Conservation (phyloP, 2,888 invertebrate species). For the Diadromus collaris region DNA sequence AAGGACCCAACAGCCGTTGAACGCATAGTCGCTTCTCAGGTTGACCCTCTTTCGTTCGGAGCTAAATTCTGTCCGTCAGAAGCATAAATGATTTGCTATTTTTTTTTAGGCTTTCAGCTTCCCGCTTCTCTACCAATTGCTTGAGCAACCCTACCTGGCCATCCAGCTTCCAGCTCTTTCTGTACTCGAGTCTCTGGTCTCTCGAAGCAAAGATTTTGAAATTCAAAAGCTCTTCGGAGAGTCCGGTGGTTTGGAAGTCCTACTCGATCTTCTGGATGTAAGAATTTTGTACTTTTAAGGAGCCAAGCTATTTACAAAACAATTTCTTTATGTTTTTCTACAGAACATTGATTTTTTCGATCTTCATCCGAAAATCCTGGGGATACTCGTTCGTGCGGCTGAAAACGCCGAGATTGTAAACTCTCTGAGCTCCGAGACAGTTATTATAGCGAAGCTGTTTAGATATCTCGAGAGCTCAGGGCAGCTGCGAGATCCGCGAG, state of each 20-base stretch:
- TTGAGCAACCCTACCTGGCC: constrained; percentile 81
- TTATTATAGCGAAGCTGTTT: constrained; percentile 67
- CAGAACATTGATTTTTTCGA: constrained; percentile 70
- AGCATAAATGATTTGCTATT: background rate
- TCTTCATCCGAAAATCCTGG: constrained; percentile 67
- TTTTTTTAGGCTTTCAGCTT: constrained; percentile 80
- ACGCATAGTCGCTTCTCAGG: constrained; percentile 75
- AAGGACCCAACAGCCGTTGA: constrained; percentile 81
- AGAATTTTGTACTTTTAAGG: constrained; percentile 49
- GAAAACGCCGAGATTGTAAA: constrained; percentile 69
- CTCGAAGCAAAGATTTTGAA: constrained; percentile 79
- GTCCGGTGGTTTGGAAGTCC: constrained; percentile 81
- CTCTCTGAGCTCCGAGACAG: constrained; percentile 60
- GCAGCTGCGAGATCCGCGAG: constrained; percentile 58
- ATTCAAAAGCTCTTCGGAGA: constrained; percentile 81
- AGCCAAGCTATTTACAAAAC: background rate
- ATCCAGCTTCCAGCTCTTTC: constrained; percentile 81
- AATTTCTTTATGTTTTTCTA: constrained; percentile 16
- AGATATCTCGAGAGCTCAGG: constrained; percentile 64
- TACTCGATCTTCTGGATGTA: constrained; percentile 82
- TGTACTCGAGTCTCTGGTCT: constrained; percentile 80
- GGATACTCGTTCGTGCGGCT: constrained; percentile 63
- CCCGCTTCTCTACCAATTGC: constrained; percentile 80
- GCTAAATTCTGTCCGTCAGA: background rate
- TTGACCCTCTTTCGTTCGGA: constrained; percentile 28